Base-by-base conservation (phyloP, 2,888 invertebrate species). In the Philhelius pedissequus region DNA sequence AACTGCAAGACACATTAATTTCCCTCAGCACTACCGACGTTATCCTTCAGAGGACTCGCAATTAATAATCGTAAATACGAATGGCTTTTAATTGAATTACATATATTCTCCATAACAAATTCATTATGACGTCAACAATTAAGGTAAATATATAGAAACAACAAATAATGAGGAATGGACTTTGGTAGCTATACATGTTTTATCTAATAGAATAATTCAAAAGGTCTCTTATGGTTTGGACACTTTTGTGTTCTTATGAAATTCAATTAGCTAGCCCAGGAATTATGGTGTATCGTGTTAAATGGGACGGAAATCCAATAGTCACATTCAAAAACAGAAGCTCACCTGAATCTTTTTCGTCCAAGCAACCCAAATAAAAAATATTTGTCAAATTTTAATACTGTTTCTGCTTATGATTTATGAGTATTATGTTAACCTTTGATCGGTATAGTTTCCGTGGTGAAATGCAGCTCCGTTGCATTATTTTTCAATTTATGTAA, bases 31-130 rank as follows among this genome's bases (percentile, higher is more conserved):
- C 18, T 13, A 45, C 13, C 22, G 15, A 9, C 27, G 22, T 50
- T 38, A 66, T 71, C 71, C 76, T 71, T 71, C 58, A 38, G 45
- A 40, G 60, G 50, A 56, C 62, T 82, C 20, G 62, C 73, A 73
- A 82, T 78, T 78, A 73, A 82, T 77, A 78, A 77, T 60, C 73
- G 77, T 82, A 62, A 73, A 73, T 74, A 25, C 38, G 73, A 78
- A 69, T 52, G 45, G 20, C 54, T 74, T 62, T 69, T 62, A 82
- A 82, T 73, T 74, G 77, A 56, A 77, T 73, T 68, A 73, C 62
- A 54, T 60, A 73, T 68, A 54, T 60, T 38, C 62, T 78, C 43
- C 43, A 82, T 77, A 69, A 56, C 68, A 40, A 56, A 69, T 77
- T 77, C 54, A 82, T 82, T 73, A 54, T 56, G 56, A 48, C 45